Conservation (phyloP, 2,113 vertebrate genomes). For the Spea multiplicata region DNA sequence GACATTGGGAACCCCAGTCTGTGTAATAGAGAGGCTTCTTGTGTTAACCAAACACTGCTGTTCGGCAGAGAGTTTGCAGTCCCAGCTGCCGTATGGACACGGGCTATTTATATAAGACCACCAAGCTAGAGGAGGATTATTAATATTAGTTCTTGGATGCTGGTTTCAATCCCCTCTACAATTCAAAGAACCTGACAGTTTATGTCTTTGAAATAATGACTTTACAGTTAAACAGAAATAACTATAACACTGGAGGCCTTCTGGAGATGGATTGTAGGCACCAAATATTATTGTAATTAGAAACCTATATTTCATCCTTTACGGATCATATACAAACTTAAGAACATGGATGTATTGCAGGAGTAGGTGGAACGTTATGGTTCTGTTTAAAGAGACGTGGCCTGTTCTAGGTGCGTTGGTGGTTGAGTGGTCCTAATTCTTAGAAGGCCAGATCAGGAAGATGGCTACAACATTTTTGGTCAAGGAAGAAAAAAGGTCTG, state of each 20-base stretch:
- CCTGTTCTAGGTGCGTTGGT: too few species aligned
- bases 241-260: background rate
- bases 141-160: background rate
- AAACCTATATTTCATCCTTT: background rate
- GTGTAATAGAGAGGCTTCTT: background rate
- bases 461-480: too few species aligned
- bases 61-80: background rate
- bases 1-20: background rate
- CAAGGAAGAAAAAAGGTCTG: too few species aligned
- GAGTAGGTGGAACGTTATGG: too few species aligned
- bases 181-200: background rate
- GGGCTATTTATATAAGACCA: constrained; percentile 20
- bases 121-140: constrained; percentile 5
- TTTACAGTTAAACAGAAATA: constrained; percentile 3
- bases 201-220: constrained; percentile 13
- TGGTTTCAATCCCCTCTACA: background rate
- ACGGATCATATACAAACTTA: background rate
- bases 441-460: too few species aligned
- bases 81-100: background rate
- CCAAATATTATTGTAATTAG: constrained; percentile 20
- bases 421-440: too few species aligned
- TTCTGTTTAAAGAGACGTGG: too few species aligned
- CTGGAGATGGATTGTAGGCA: constrained; percentile 18
- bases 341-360: background rate
- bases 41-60: constrained; percentile 7